These are phyloP conservation scores for Corythornis madagascariensis DNA, from an alignment of 2,113 vertebrate genomes.

Conservation along the genomic window DNA sequence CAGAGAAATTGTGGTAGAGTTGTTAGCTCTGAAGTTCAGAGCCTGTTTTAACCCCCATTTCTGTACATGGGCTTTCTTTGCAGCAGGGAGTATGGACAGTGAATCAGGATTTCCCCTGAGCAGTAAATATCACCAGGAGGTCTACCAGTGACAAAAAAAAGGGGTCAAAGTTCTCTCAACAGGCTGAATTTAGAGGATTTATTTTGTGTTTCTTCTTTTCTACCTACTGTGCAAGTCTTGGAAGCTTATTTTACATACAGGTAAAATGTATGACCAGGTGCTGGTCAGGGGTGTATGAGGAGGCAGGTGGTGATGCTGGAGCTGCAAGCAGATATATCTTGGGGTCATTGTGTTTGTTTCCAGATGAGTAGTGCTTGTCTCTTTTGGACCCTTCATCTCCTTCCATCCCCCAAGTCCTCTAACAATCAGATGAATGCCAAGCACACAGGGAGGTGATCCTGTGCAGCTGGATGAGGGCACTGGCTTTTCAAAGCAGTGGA, in stretches of 20 bases:
- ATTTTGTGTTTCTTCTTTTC: not conserved
- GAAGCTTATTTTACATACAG: not conserved
- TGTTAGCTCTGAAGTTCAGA: not conserved
- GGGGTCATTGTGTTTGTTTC: not conserved
- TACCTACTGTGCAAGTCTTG: not conserved
- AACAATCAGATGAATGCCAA: not conserved
- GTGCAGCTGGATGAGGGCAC: not conserved
- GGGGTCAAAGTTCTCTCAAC: not conserved
- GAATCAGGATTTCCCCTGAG: not conserved
- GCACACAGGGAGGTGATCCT: not conserved
- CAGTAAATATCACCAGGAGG: not conserved
- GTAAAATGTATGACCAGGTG: too few relatives aligned
- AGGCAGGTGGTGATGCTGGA: accelerated
- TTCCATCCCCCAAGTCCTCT: not conserved
- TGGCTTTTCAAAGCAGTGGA: not conserved
- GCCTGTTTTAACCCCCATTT: not conserved
- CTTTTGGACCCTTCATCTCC: not conserved
- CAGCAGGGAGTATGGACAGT: not conserved
- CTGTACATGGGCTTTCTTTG: not conserved
- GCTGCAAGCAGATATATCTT: not conserved
- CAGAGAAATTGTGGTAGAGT: not conserved
- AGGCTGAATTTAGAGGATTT: not conserved
- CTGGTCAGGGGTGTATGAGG: not conserved
- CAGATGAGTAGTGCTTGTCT: not conserved
- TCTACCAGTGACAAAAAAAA: not conserved